Conservation (phyloP, 2,888 invertebrate species). For the Lycophotia porphyrea region DNA sequence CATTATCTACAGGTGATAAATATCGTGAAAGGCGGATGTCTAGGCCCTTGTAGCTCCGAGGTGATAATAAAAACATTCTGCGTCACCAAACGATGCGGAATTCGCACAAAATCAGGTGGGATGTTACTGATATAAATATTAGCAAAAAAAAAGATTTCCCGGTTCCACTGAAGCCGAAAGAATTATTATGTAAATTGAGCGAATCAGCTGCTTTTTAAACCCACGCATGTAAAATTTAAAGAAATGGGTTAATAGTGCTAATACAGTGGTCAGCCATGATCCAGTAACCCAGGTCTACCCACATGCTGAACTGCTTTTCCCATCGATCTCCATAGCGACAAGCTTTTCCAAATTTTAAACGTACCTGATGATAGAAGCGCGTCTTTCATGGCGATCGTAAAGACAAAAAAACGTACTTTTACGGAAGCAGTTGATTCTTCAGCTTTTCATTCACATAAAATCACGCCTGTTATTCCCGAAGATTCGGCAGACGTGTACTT, state of each 20-base stretch:
- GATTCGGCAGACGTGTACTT: not conserved
- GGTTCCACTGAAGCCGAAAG: slow-evolving; percentile 16
- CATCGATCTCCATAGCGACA: not conserved
- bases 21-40: not conserved
- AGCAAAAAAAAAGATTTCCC: slow-evolving; percentile 28
- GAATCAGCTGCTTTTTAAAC: slow-evolving; percentile 54
- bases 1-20: slow-evolving; percentile 4
- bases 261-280: slow-evolving; percentile 52
- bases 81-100: slow-evolving; percentile 24
- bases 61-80: slow-evolving; percentile 36
- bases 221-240: slow-evolving; percentile 57
- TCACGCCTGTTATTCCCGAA: not conserved
- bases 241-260: slow-evolving; percentile 59
- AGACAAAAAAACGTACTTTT: not conserved
- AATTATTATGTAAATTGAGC: slow-evolving; percentile 52
- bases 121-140: slow-evolving; percentile 42
- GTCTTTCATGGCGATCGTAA: not conserved
- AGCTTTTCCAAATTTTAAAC: not conserved
- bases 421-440: not conserved
- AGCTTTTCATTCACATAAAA: not conserved
- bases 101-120: slow-evolving; percentile 36
- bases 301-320: slow-evolving; percentile 21
- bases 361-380: not conserved
- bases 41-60: not conserved
- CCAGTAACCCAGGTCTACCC: slow-evolving; percentile 59